Evolutionary conservation across 2,888 invertebrate genomes (phyloP).

Genomic region (Spisula subtruncata): DNA sequence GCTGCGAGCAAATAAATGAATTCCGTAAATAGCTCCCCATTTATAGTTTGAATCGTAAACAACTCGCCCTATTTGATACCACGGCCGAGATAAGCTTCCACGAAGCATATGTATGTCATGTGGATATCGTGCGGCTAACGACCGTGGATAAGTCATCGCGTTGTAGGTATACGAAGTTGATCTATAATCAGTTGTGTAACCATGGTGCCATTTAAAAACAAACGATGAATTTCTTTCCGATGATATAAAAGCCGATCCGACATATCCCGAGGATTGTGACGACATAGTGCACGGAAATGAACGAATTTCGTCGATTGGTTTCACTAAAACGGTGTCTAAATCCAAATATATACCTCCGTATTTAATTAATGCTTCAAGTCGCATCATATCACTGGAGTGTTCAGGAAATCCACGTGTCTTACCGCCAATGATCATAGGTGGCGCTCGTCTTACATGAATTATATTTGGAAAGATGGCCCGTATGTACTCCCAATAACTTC

Average conservation of each 20-base stretch:
- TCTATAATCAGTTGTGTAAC: slow-evolving; percentile 44
- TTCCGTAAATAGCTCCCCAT: slow-evolving; percentile 37
- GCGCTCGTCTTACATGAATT: slow-evolving; percentile 61
- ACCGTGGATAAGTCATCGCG: slow-evolving; percentile 43
- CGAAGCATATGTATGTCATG: slow-evolving; percentile 29
- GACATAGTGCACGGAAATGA: slow-evolving; percentile 37
- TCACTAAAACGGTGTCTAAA: slow-evolving; percentile 37
- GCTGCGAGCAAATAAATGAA: slow-evolving; percentile 39
- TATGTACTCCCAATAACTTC: slow-evolving; percentile 73
- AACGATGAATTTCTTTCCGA: slow-evolving; percentile 54
- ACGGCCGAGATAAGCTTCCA: slow-evolving; percentile 40
- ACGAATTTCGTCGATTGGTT: slow-evolving; percentile 30
- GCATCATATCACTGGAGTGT: slow-evolving; percentile 73
- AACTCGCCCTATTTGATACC: neutral
- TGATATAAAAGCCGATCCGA: slow-evolving; percentile 49
- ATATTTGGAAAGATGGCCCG: slow-evolving; percentile 66
- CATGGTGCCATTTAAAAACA: slow-evolving; percentile 47
- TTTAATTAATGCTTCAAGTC: slow-evolving; percentile 58
- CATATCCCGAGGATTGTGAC: slow-evolving; percentile 12
- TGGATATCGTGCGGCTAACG: neutral
- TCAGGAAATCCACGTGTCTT: slow-evolving; percentile 51
- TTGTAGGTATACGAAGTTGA: slow-evolving; percentile 40
- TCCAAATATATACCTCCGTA: slow-evolving; percentile 56
- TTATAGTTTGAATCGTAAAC: slow-evolving; percentile 23
- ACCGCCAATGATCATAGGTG: slow-evolving; percentile 64